These are phyloP conservation scores for Pelochelys cantorii DNA, from an alignment of 2,797 vertebrate species.

Conservation along the genomic window DNA sequence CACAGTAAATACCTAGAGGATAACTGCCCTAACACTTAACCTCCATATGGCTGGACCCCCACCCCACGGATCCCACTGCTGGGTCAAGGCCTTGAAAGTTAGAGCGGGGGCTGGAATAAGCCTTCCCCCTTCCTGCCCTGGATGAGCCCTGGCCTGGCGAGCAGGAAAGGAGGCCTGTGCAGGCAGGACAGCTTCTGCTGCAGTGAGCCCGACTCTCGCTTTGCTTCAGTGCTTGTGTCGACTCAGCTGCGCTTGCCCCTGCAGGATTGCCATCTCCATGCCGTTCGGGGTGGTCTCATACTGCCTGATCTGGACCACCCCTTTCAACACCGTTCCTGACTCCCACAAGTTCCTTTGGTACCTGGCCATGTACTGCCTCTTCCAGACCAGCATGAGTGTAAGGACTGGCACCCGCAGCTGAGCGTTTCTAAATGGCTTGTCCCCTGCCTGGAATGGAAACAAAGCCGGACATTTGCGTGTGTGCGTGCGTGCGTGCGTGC, in stretches of 20 bases:
- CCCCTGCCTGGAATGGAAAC: rapidly evolving
- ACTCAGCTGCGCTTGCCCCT: background rate
- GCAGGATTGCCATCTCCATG: conserved; percentile 79
- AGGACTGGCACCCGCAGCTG: conserved; percentile 46
- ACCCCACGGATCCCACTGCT: background rate
- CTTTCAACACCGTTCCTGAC: conserved; percentile 51
- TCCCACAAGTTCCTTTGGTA: conserved; percentile 80
- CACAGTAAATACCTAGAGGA: background rate
- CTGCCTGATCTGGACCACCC: conserved; percentile 81
- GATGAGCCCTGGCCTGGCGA: background rate
- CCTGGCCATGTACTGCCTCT: conserved; percentile 80
- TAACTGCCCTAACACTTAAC: background rate
- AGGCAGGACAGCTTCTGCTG: background rate
- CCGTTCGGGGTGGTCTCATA: conserved; percentile 79
- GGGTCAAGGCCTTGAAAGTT: background rate
- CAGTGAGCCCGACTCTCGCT: background rate
- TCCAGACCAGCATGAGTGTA: conserved; percentile 86
- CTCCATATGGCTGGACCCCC: background rate
- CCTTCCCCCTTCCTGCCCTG: background rate
- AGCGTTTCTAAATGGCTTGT: background rate
- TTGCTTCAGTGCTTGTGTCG: background rate
- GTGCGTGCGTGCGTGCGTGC: background rate
- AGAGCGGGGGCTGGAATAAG: background rate
- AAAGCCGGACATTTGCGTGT: background rate
- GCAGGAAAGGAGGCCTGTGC: background rate